Conservation (phyloP, 2,888 invertebrate species). For the Plemyria rubiginata region DNA sequence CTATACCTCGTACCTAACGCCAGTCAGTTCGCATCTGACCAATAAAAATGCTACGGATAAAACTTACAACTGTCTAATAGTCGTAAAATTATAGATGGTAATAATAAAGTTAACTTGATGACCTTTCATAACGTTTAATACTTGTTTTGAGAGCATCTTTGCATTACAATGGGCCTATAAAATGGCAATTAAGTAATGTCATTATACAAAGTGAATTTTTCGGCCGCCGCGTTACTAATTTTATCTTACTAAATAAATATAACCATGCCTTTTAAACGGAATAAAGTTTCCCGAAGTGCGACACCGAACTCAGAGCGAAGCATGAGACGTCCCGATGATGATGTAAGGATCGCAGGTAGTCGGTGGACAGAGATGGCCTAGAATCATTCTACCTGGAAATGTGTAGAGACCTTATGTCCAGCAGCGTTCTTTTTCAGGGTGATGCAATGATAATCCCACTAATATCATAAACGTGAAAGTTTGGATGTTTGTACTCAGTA, state of each 20-base stretch:
- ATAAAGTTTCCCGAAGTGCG: too few species aligned
- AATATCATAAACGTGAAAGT: too few species aligned
- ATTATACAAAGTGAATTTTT: conserved; percentile 47
- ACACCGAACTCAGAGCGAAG: too few species aligned
- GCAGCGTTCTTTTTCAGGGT: too few species aligned
- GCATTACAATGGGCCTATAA: conserved; percentile 53
- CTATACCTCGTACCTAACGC: conserved; percentile 14
- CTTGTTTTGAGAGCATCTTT: conserved; percentile 45
- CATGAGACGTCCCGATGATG: too few species aligned
- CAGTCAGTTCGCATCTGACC: conserved; percentile 25
- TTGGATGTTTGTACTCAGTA: too few species aligned
- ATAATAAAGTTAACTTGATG: conserved; percentile 46
- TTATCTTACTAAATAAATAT: conserved; percentile 7
- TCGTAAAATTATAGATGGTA: conserved; percentile 40
- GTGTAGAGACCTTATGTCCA: too few species aligned
- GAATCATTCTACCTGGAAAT: too few species aligned
- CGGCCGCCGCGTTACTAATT: conserved; percentile 37
- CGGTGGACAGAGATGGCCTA: too few species aligned
- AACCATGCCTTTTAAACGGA: too few species aligned
- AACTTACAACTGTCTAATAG: conserved; percentile 22
- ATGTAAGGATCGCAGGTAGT: too few species aligned
- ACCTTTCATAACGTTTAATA: conserved; percentile 53
- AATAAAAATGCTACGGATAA: conserved; percentile 28
- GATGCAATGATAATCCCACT: too few species aligned
- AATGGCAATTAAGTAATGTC: conserved; percentile 49